phyloP scores from a whole-genome alignment of 2,888 invertebrate genomes.

The Noctua comes region DNA sequence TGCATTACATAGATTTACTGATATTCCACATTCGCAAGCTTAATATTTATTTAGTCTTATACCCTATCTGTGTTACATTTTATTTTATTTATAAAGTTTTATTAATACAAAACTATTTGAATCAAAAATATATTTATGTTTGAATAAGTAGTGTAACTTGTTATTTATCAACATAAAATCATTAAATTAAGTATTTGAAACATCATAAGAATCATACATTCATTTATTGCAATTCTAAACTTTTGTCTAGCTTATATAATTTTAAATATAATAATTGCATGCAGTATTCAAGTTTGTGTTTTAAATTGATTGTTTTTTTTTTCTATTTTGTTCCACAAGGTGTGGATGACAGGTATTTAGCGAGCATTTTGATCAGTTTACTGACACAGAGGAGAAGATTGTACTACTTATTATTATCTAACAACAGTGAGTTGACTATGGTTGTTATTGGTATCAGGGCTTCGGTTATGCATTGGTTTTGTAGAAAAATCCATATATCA shows the following conservation, averaged over 20 bases:
- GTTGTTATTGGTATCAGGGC: constrained; percentile 61
- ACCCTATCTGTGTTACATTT: not conserved
- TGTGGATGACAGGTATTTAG: constrained; percentile 77
- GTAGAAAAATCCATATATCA: constrained; percentile 48
- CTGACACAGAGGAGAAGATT: constrained; percentile 72
- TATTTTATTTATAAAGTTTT: not conserved
- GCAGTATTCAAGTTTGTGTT: constrained; percentile 40
- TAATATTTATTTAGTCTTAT: constrained; percentile 9
- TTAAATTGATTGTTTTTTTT: constrained; percentile 52
- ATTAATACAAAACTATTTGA: not conserved
- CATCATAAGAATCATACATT: not conserved
- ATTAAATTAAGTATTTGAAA: constrained; percentile 6
- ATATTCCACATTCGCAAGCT: not conserved
- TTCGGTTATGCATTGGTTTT: constrained; percentile 44
- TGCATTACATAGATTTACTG: not conserved
- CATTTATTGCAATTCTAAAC: not conserved
- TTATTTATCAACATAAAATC: not conserved
- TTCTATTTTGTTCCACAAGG: constrained; percentile 76
- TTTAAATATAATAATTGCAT: constrained; percentile 17
- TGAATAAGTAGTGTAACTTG: not conserved
- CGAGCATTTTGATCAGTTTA: constrained; percentile 74
- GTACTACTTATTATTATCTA: constrained; percentile 64
- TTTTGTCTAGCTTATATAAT: not conserved
- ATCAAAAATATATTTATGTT: not conserved
- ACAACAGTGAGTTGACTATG: constrained; percentile 71